Conservation (phyloP, 2,113 vertebrate genomes). For the Gymnogyps californianus region DNA sequence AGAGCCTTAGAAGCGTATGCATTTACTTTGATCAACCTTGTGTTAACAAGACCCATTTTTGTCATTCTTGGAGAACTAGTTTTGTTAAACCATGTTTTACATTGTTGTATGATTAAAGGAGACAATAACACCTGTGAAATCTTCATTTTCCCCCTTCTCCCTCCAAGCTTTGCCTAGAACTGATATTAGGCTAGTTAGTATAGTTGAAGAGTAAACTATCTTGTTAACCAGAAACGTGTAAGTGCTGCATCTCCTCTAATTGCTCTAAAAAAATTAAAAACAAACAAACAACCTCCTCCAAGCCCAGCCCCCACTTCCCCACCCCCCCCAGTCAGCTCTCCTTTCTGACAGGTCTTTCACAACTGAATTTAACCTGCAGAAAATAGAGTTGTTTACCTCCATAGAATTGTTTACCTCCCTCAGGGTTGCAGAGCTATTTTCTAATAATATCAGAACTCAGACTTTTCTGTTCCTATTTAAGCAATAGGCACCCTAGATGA, state of each 20-base stretch:
- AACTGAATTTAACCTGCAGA: not conserved
- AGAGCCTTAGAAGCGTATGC: not conserved
- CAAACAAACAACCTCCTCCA: too few relatives aligned
- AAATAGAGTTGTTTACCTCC: not conserved
- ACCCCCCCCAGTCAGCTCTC: not conserved
- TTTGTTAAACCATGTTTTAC: not conserved
- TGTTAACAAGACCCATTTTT: not conserved
- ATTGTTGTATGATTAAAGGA: not conserved
- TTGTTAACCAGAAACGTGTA: not conserved
- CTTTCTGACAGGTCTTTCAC: not conserved
- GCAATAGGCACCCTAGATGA: not conserved
- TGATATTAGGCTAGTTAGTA: not conserved
- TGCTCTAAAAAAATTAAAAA: not conserved
- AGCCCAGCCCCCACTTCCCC: not conserved
- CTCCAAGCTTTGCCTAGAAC: not conserved
- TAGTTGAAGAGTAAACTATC: not conserved
- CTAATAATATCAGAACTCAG: not conserved
- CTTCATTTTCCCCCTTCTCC: not conserved
- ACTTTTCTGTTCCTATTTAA: not conserved
- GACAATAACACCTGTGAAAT: not conserved
- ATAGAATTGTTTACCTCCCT: not conserved
- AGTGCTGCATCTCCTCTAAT: not conserved
- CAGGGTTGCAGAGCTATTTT: not conserved
- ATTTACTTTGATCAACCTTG: not conserved
- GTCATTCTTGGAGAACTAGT: not conserved